These are phyloP conservation scores for Porites australiensis DNA, from an alignment of 64 coral and sea anemone genomes.

Conservation along the genomic window DNA sequence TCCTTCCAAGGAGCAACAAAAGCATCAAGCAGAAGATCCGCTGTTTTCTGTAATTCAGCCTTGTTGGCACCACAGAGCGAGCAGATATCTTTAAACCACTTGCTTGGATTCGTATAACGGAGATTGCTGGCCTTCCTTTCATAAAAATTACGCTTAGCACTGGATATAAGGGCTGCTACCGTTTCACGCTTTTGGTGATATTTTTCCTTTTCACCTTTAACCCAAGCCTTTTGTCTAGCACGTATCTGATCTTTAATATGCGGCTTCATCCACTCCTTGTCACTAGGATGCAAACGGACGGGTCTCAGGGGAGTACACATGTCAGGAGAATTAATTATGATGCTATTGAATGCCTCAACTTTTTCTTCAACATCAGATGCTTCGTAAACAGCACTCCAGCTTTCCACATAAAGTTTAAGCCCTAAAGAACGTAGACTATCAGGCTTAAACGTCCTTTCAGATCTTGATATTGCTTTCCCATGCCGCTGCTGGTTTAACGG, in stretches of 20 bases:
- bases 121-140: constrained; percentile 10
- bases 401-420: constrained; percentile 29
- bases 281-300: too few relatives aligned
- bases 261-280: constrained; percentile 63
- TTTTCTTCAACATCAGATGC: constrained; percentile 67
- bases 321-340: constrained; percentile 44
- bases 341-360: constrained; percentile 53
- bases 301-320: constrained; percentile 26
- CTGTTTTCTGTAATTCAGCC: background rate
- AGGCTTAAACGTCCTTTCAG: constrained; percentile 41
- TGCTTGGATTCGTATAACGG: too few relatives aligned
- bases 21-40: too few relatives aligned
- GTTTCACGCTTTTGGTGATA: constrained; percentile 19
- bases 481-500: background rate
- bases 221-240: too few relatives aligned
- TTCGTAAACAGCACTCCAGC: too few relatives aligned
- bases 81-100: constrained; percentile 23
- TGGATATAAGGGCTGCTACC: constrained; percentile 38
- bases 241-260: constrained; percentile 56
- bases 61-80: too few relatives aligned
- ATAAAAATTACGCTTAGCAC: constrained; percentile 33
- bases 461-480: background rate
- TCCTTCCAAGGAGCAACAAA: too few relatives aligned
- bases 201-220: constrained; percentile 40
- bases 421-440: constrained; percentile 57